Base-by-base conservation (phyloP, 2,888 invertebrate species). In the Hesperia comma region DNA sequence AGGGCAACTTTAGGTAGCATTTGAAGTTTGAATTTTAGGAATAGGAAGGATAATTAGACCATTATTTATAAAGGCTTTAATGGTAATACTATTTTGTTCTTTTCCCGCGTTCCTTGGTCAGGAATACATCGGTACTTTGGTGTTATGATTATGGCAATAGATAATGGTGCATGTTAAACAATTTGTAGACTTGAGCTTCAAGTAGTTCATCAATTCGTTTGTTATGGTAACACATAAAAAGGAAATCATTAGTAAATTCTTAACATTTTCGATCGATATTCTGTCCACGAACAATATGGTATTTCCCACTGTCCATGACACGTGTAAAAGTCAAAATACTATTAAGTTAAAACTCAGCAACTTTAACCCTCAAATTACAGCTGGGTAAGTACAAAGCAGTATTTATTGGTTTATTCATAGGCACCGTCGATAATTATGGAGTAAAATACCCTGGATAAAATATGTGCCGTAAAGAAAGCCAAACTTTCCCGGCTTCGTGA, bases 401-500 rank as follows among this genome's bases (percentile, higher is more conserved):
- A 33, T 64, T 58, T 51, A 53, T 51, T 72, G 71, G 41, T 70
- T 74, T 70, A 67, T 69, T 64, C 43, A 60, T 64, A 40, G 61
- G 53, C 51, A 43, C 56, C 54, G 43, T 68, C 69, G 56, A 70
- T 73, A 72, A 72, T 73, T 72, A 72, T 54, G 69, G 51, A 67
- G 69, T 72, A 72, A 72, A 58, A 64, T 37, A 57, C 53, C 32
- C 6, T 58, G 58, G 57, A 64, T 41, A 53, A 64, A 54, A 64
- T 37, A 37, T 21, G 56, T 51, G 26, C 68, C 63, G 70, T 74
- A 71, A 71, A 71, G 69, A 70, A 71, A 68, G 75, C 76, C 71
- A 74, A 78, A 80, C 78, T 78, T 76, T 60, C 68, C 68, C 60
- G 72, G 72, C 75, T 73, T 77, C 77, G 79, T 84, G 78, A 87